Conservation (phyloP, 2,888 invertebrate species). For the Rhamphomyia laevipes region DNA sequence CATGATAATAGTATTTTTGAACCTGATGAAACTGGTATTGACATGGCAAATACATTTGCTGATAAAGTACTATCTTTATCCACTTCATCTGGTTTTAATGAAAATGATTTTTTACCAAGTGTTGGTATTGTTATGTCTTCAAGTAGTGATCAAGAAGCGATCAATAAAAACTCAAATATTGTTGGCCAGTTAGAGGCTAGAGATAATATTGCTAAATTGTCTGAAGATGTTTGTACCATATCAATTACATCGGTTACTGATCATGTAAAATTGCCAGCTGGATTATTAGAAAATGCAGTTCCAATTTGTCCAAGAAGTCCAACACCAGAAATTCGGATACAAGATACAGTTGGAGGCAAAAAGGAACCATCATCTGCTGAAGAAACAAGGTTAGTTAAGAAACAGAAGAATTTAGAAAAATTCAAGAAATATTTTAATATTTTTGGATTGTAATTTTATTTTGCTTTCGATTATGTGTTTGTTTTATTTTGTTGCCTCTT, state of each 20-base stretch:
- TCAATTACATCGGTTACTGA: slow-evolving; percentile 37
- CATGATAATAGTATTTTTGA: slow-evolving; percentile 51
- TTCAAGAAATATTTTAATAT: too few species aligned
- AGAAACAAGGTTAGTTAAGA: slow-evolving; percentile 26
- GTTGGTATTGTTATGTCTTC: slow-evolving; percentile 51
- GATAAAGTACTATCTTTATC: slow-evolving; percentile 3
- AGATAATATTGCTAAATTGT: slow-evolving; percentile 36
- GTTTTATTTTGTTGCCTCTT: slow-evolving; percentile 30
- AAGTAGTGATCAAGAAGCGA: slow-evolving; percentile 20
- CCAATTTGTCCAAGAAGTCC: slow-evolving; percentile 36
- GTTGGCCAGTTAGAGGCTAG: slow-evolving; percentile 35
- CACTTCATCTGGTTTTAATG: slow-evolving; percentile 25
- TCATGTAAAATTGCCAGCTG: slow-evolving; percentile 32
- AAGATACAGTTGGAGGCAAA: slow-evolving; percentile 12
- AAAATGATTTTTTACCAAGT: slow-evolving; percentile 48
- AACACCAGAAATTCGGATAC: slow-evolving; percentile 45
- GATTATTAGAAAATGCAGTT: slow-evolving; percentile 32
- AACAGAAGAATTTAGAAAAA: too few species aligned
- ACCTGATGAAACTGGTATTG: slow-evolving; percentile 37
- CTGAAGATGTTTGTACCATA: slow-evolving; percentile 33
- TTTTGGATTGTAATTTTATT: neutral
- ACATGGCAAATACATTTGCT: slow-evolving; percentile 19
- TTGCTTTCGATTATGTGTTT: neutral
- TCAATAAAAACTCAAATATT: slow-evolving; percentile 9
- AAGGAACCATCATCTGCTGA: slow-evolving; percentile 39